Conservation (phyloP, 2,888 invertebrate species). For the Dysmachus trigonus region DNA sequence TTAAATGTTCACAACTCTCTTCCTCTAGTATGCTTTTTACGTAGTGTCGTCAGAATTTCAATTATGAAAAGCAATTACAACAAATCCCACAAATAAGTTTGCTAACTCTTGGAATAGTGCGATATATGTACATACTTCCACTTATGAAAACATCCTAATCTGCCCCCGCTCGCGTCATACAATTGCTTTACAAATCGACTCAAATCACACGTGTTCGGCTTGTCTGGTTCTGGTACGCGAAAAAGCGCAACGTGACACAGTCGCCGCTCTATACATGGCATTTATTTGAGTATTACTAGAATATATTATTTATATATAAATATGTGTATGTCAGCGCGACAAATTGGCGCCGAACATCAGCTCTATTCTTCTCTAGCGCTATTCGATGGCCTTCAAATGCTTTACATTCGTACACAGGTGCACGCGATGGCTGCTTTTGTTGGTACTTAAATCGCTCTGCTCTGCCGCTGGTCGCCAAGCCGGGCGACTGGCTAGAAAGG, state of each 20-base stretch:
- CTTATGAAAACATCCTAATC: neutral
- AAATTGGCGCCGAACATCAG: conserved; percentile 44
- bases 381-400: conserved; percentile 47
- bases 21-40: neutral
- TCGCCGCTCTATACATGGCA: neutral
- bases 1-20: neutral
- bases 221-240: neutral
- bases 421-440: neutral
- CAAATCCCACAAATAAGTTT: neutral
- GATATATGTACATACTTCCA: neutral
- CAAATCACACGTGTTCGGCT: conserved; percentile 16
- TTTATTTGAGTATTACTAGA: conserved; percentile 28
- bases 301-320: conserved; percentile 15
- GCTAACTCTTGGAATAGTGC: neutral
- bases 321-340: conserved; percentile 40
- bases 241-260: conserved; percentile 18
- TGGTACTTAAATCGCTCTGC: neutral
- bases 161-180: neutral
- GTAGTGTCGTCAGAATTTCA: neutral
- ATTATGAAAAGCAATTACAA: neutral
- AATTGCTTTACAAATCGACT: neutral
- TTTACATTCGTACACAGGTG: conserved; percentile 39
- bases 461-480: neutral
- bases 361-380: conserved; percentile 38
- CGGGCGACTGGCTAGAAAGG: neutral